Conservation (phyloP, 1,140 invertebrate species). For the Cardiocondyla obscurior region DNA sequence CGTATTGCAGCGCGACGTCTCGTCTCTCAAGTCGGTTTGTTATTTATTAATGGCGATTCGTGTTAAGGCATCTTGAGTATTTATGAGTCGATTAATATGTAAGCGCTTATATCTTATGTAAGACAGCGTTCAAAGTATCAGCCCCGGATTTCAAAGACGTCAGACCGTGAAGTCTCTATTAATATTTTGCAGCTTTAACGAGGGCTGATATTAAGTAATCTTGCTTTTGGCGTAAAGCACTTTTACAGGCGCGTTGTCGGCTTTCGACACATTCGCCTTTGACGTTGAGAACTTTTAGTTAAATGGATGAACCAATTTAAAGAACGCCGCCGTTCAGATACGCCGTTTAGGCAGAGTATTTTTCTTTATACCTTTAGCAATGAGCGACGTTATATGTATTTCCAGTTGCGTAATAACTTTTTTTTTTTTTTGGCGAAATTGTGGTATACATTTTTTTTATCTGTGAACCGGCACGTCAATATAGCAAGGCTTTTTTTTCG, state of each 20-base stretch:
- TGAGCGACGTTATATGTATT: not conserved
- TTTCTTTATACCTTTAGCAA: not conserved
- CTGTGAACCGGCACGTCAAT: not conserved
- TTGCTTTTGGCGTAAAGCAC: slow-evolving; percentile 30
- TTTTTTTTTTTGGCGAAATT: not conserved
- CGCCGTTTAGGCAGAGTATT: slow-evolving; percentile 10
- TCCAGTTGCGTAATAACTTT: not conserved
- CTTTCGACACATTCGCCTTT: slow-evolving; percentile 42
- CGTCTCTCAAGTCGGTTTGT: slow-evolving; percentile 35
- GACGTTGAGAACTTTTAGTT: slow-evolving; percentile 49
- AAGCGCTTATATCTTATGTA: slow-evolving; percentile 42
- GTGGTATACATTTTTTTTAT: not conserved
- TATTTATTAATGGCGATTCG: slow-evolving; percentile 40
- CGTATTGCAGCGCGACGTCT: slow-evolving; percentile 9
- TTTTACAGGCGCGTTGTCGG: slow-evolving; percentile 43
- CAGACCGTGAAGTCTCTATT: slow-evolving; percentile 30
- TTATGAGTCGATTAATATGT: slow-evolving; percentile 59
- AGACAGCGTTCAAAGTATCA: slow-evolving; percentile 56
- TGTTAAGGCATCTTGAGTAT: slow-evolving; percentile 24
- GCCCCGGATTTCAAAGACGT: slow-evolving; percentile 55
- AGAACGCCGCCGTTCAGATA: slow-evolving; percentile 39
- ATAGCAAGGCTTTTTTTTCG: not conserved
- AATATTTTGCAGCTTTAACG: slow-evolving; percentile 46
- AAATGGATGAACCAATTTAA: slow-evolving; percentile 48
- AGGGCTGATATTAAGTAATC: slow-evolving; percentile 43